phyloP scores from a whole-genome alignment of 2,888 invertebrate genomes.

The Dryomyza anilis region DNA sequence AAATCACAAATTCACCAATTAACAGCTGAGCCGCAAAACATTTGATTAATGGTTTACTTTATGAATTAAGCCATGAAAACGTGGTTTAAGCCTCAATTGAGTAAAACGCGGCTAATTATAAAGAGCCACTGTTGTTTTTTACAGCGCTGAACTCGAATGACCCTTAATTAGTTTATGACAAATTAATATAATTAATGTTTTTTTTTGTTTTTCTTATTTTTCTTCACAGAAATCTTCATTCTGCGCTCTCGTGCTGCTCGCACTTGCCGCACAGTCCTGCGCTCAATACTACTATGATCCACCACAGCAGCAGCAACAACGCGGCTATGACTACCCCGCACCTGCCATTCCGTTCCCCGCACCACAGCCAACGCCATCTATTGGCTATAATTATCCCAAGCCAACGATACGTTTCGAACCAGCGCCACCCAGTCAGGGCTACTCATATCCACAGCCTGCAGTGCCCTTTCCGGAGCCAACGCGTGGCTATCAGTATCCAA shows the following conservation, averaged over 20 bases:
- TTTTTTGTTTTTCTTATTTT: too few relatives aligned
- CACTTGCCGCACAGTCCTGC: slow-evolving; percentile 33
- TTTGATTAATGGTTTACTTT: too few relatives aligned
- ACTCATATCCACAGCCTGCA: slow-evolving; percentile 21
- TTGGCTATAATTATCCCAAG: slow-evolving; percentile 27
- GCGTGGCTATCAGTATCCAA: slow-evolving; percentile 42
- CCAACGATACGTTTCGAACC: slow-evolving; percentile 26
- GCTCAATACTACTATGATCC: slow-evolving; percentile 35
- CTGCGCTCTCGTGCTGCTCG: slow-evolving; percentile 40
- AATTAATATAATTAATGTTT: too few relatives aligned
- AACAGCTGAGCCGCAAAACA: too few relatives aligned
- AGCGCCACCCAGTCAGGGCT: slow-evolving; percentile 22
- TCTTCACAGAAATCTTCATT: slow-evolving; percentile 44
- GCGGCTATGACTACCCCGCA: slow-evolving; percentile 29
- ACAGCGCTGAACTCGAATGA: too few relatives aligned
- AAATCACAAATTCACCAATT: too few relatives aligned
- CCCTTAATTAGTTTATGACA: too few relatives aligned
- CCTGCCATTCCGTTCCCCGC: slow-evolving; percentile 22
- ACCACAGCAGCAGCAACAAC: slow-evolving; percentile 25
- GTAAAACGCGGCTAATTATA: too few relatives aligned
- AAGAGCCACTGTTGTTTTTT: too few relatives aligned
- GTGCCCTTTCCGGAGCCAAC: slow-evolving; percentile 19
- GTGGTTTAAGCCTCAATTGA: too few relatives aligned
- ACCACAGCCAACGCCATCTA: slow-evolving; percentile 33
- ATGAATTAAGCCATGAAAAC: too few relatives aligned